Conservation (phyloP, 2,113 vertebrate species). For the Athene cunicularia region DNA sequence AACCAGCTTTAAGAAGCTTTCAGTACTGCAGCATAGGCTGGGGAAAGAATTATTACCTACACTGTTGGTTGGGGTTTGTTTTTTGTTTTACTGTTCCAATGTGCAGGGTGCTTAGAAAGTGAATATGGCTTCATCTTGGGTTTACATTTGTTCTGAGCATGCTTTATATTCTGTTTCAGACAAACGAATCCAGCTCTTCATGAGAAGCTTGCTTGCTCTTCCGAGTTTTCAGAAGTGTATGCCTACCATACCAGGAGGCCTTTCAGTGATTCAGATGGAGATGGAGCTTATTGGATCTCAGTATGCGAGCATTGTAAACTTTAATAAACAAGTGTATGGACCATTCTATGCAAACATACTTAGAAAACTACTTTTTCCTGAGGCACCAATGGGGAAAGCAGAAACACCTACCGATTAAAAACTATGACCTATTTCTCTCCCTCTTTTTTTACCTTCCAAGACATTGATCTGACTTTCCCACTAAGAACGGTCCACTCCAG, state of each 20-base stretch:
- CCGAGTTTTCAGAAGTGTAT: conserved; percentile 73
- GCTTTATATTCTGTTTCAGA: conserved; percentile 72
- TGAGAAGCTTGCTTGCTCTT: conserved; percentile 81
- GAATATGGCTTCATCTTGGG: not conserved
- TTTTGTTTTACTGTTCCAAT: not conserved
- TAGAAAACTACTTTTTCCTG: conserved; percentile 84
- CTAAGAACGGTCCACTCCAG: not conserved
- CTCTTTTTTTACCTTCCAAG: not conserved
- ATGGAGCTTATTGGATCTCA: conserved; percentile 80
- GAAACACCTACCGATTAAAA: conserved; percentile 53
- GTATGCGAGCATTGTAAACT: conserved; percentile 85
- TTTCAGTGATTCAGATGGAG: conserved; percentile 84
- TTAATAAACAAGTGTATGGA: conserved; percentile 91
- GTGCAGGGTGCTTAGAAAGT: not conserved
- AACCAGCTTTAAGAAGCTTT: not conserved
- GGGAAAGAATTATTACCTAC: not conserved
- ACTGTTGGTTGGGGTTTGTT: not conserved
- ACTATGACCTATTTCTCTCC: not conserved
- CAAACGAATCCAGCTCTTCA: conserved; percentile 87
- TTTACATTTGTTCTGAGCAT: not conserved
- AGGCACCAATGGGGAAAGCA: conserved; percentile 34
- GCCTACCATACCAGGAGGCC: conserved; percentile 83
- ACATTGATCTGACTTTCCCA: not conserved
- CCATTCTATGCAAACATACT: conserved; percentile 92
- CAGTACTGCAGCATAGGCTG: rapidly evolving